A percentile compares a stretch with the other conserved stretches of the same genome.
Evolutionary conservation across 1,140 invertebrate genomes (phyloP).

Genomic region (Drosophila lini): DNA sequence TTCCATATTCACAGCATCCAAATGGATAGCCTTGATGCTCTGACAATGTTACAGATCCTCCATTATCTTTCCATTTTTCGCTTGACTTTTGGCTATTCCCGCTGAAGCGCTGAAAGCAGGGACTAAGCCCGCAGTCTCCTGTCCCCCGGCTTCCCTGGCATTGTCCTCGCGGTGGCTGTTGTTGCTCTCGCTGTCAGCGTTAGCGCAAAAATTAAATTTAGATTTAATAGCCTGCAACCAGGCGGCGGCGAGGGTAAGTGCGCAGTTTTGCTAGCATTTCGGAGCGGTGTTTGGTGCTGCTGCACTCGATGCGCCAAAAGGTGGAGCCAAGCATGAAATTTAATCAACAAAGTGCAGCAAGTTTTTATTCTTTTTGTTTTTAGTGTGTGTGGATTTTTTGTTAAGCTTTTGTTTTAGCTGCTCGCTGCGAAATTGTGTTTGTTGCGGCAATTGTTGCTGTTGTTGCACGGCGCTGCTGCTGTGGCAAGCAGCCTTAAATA

Average conservation of each 20-base stretch:
- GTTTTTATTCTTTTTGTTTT: conserved; percentile 54
- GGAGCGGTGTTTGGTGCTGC: conserved; percentile 40
- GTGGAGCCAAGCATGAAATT: conserved; percentile 75
- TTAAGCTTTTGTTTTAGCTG: conserved; percentile 41
- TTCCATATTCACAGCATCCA: conserved; percentile 1
- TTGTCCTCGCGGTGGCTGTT: conserved; percentile 39
- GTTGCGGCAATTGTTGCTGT: conserved; percentile 29
- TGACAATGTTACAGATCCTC: conserved; percentile 32
- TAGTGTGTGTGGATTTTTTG: conserved; percentile 14
- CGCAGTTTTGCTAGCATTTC: conserved; percentile 51
- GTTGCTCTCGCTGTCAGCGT: conserved; percentile 40
- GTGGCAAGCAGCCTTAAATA: conserved; percentile 61
- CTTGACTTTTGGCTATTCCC: conserved; percentile 33
- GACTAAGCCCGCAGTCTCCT: conserved; percentile 28
- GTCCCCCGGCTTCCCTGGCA: conserved; percentile 22
- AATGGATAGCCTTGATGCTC: conserved; percentile 5
- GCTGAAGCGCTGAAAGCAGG: conserved; percentile 22
- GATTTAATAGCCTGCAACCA: conserved; percentile 64
- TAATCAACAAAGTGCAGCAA: conserved; percentile 79
- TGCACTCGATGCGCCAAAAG: conserved; percentile 56
- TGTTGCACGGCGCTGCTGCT: conserved; percentile 21
- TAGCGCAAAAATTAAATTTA: conserved; percentile 71
- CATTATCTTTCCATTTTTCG: conserved; percentile 42
- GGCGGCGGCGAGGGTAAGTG: neutral
- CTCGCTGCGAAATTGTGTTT: conserved; percentile 42